Base-by-base conservation (phyloP, 64 coral and sea anemone species). In the Montipora sp. region DNA sequence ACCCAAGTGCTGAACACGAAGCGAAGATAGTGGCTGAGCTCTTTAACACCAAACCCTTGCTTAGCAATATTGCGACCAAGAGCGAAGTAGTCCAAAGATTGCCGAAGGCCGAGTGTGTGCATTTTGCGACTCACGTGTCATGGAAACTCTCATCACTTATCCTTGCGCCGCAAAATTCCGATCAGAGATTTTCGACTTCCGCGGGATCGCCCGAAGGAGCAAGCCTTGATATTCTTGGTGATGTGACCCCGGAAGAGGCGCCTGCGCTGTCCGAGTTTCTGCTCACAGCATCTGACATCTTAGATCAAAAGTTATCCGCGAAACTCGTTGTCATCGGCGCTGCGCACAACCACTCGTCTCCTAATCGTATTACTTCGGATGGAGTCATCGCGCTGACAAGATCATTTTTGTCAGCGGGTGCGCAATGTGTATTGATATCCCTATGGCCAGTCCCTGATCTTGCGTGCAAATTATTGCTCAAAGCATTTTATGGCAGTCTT, bases 131-230 rank as follows among this genome's bases (percentile, higher is more conserved):
- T 12, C 95, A 99, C 46, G 95, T 96, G 8, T 99, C 98, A 2
- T 99, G 98, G 98, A 99, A 99, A 85, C 90, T 96, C 6, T 93
- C 98, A 3, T 95, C 98, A 47, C 75, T 99, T 59, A 94, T 99
- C 77, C 89, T 99, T 23, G 90, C 94, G 2, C 89, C 98, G 13
- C 93, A 43, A 21, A 93, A 90, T 47, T 90, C 80, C 21, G 96
- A 88, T 7, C 90, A 94, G 51, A 87, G 87, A 51, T 23, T 94
- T 9, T 67, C 48, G 6, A 48, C 89, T 2, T 46, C 92, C 5
- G 68, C 94, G 3, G 51, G 77, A 36, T 83, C 73, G 18, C 78
- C 77, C 59, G 83, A 84, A 15, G 75, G 90, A 60, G 94, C 93
- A 53, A 87, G 92, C 47, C 80, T 92, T 0, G 94, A 99, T 46